These are phyloP conservation scores for Silurus glanis DNA, from an alignment of 2,113 vertebrate genomes.

Conservation along the genomic window DNA sequence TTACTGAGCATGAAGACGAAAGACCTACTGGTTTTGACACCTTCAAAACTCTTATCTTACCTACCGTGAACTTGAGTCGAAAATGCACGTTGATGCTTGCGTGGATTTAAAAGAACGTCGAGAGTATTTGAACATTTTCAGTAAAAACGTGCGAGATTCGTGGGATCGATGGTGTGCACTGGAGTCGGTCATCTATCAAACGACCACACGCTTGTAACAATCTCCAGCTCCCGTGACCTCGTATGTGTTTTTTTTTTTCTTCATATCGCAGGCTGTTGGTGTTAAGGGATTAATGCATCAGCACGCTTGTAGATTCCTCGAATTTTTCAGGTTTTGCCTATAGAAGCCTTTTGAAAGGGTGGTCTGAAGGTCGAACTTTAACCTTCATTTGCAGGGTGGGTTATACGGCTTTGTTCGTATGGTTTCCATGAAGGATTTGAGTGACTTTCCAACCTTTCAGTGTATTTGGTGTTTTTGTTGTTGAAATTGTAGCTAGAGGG, in stretches of 20 bases:
- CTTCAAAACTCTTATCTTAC: too few species aligned
- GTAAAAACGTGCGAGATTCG: neutral
- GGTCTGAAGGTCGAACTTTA: neutral
- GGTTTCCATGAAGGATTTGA: neutral
- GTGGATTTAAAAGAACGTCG: too few species aligned
- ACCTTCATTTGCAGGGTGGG: neutral
- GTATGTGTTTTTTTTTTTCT: neutral
- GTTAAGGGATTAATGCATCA: neutral
- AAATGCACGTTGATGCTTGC: too few species aligned
- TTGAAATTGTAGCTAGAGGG: neutral
- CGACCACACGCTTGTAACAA: neutral
- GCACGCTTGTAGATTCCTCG: neutral
- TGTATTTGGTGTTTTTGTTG: neutral
- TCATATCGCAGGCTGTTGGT: neutral
- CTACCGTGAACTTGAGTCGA: too few species aligned
- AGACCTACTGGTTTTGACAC: too few species aligned
- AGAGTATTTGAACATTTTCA: too few species aligned
- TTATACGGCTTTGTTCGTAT: too few species aligned
- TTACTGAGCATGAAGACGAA: too few species aligned
- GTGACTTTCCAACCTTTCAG: neutral
- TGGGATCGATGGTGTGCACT: neutral
- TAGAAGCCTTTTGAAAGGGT: neutral
- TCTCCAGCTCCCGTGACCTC: too few species aligned
- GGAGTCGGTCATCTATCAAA: neutral
- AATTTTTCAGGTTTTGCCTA: neutral